phyloP scores from a whole-genome alignment of 2,797 vertebrate genomes.

The Platyrinchus mystaceus region DNA sequence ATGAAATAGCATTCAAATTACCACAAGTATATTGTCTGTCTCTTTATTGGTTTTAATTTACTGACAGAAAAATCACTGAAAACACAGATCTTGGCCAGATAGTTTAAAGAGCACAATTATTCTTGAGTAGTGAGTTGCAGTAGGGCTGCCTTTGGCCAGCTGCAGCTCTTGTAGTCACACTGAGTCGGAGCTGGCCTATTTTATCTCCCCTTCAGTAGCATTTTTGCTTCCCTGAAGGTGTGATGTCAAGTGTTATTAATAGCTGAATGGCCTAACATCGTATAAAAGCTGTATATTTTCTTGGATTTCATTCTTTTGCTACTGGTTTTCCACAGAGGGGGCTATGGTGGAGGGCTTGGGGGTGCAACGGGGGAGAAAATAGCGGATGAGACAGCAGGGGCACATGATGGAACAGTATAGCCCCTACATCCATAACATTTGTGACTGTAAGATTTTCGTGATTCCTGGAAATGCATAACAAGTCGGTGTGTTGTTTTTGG shows the following conservation, averaged over 20 bases:
- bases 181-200: not conserved
- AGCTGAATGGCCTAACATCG: not conserved
- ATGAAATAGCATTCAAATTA: not conserved
- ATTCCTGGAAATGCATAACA: not conserved
- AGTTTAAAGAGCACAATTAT: not conserved
- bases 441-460: not conserved
- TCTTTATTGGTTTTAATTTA: not conserved
- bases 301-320: not conserved
- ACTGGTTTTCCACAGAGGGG: not conserved
- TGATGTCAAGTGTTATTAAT: not conserved
- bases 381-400: rapidly evolving
- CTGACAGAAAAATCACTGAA: not conserved
- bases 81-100: not conserved
- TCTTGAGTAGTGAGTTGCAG: not conserved
- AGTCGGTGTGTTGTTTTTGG: not conserved
- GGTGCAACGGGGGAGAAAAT: rapidly evolving
- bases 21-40: not conserved
- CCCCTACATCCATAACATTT: not conserved
- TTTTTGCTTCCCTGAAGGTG: not conserved
- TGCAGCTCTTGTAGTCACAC: not conserved
- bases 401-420: not conserved
- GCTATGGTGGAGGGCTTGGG: not conserved
- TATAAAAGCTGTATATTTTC: not conserved
- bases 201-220: not conserved
- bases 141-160: not conserved